Percentiles rank a stretch among this genome's conserved stretches.
Evolutionary conservation across 2,797 vertebrate genomes (phyloP).

Genomic region (Sternotherus odoratus): DNA sequence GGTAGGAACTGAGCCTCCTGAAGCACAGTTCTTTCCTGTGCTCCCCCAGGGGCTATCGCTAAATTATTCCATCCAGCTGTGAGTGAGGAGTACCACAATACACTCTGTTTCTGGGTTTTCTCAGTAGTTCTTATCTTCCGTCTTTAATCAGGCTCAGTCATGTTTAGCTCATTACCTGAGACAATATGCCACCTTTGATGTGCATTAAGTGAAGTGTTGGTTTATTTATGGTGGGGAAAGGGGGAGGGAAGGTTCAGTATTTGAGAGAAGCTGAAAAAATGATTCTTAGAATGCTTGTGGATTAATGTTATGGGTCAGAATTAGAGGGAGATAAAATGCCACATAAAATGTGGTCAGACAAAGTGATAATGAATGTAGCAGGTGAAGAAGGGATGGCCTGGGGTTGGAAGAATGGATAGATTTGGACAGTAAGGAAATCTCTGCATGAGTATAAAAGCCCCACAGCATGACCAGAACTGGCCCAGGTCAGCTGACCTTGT

Average conservation of each 20-base stretch:
- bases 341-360: constrained; percentile 41
- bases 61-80: not conserved
- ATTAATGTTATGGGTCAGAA: constrained; percentile 37
- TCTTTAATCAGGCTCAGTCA: not conserved
- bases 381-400: not conserved
- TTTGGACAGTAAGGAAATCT: not conserved
- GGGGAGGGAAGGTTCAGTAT: not conserved
- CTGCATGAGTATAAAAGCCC: too few species aligned
- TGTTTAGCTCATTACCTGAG: not conserved
- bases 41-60: not conserved
- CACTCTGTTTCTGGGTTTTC: not conserved
- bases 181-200: constrained; percentile 2
- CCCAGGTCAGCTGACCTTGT: too few species aligned
- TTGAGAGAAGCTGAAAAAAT: constrained; percentile 49
- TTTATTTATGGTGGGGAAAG: constrained; percentile 48
- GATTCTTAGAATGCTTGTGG: not conserved
- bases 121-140: not conserved
- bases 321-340: constrained; percentile 47
- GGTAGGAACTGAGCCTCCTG: not conserved
- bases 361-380: constrained; percentile 27
- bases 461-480: too few species aligned
- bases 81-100: not conserved
- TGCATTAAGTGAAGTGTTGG: constrained; percentile 16
- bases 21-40: not conserved
- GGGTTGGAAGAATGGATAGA: not conserved